A percentile compares a stretch with the other conserved stretches of the same genome.
These are phyloP conservation scores for Polypterus bichir DNA, from an alignment of 2,113 vertebrate genomes.

Conservation along the genomic window DNA sequence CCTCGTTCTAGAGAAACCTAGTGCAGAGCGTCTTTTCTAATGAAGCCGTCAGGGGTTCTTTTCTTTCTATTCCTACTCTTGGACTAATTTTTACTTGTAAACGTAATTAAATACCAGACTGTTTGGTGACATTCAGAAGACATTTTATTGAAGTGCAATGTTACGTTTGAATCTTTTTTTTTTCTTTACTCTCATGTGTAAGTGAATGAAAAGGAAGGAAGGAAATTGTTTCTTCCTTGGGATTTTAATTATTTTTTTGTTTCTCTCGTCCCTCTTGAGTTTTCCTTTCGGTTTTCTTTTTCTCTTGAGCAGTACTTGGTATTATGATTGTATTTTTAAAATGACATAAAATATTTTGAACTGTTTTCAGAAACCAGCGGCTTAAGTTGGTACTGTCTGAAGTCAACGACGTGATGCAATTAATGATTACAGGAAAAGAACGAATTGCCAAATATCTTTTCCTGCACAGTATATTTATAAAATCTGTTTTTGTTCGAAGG, in stretches of 20 bases:
- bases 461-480: conserved; percentile 36
- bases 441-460: conserved; percentile 46
- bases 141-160: conserved; percentile 35
- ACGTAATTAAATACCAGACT: not conserved
- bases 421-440: conserved; percentile 16
- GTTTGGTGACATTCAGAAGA: conserved; percentile 43
- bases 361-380: conserved; percentile 50
- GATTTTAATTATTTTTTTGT: not conserved
- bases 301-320: conserved; percentile 49
- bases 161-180: not conserved
- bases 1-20: no score
- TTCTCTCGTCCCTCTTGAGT: no score
- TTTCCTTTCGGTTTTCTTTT: conserved; percentile 32
- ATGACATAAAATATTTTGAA: conserved; percentile 53
- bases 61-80: not conserved
- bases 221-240: not conserved
- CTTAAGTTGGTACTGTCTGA: conserved; percentile 30
- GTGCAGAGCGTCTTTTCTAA: no score
- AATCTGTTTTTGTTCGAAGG: conserved; percentile 50
- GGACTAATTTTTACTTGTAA: not conserved
- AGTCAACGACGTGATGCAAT: conserved; percentile 26
- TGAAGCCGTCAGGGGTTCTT: not conserved
- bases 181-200: not conserved
- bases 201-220: no score
- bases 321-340: conserved; percentile 50